Evolutionary conservation across 2,888 invertebrate genomes (phyloP).

Genomic region (Adelphocoris suturalis): DNA sequence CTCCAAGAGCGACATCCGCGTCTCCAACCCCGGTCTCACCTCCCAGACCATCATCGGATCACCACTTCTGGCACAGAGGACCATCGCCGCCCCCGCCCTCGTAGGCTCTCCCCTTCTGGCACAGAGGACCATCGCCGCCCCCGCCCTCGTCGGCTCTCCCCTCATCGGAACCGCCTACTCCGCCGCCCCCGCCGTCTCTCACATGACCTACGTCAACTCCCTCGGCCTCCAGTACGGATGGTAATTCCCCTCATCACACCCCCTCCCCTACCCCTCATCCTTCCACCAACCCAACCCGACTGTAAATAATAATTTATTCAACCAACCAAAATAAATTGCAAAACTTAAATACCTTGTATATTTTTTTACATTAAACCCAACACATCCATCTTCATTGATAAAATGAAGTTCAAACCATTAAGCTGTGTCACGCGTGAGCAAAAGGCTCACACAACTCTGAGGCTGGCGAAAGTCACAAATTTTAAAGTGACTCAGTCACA

Average conservation of each 20-base stretch:
- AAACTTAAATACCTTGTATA: not conserved
- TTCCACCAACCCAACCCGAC: not conserved
- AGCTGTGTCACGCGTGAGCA: too few species aligned
- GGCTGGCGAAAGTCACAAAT: too few species aligned
- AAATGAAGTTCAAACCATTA: too few species aligned
- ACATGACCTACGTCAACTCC: conserved; percentile 27
- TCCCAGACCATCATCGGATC: conserved; percentile 76
- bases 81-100: conserved; percentile 78
- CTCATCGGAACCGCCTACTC: conserved; percentile 77
- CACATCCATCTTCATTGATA: too few species aligned
- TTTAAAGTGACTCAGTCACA: too few species aligned
- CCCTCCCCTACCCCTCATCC: not conserved
- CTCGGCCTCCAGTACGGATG: conserved; percentile 43
- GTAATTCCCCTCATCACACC: conserved; percentile 11
- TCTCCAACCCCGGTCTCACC: conserved; percentile 82
- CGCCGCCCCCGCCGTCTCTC: conserved; percentile 77
- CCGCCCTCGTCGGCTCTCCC: conserved; percentile 79
- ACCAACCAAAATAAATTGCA: conserved; percentile 16
- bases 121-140: conserved; percentile 78
- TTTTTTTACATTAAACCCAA: not conserved
- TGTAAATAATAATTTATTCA: conserved; percentile 50
- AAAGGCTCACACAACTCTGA: too few species aligned
- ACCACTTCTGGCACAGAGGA: conserved; percentile 77
- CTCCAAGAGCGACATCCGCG: conserved; percentile 85
- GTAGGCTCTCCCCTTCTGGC: conserved; percentile 79